Base-by-base conservation (phyloP, 2,113 vertebrate genomes). In the Odocoileus hemionus region DNA sequence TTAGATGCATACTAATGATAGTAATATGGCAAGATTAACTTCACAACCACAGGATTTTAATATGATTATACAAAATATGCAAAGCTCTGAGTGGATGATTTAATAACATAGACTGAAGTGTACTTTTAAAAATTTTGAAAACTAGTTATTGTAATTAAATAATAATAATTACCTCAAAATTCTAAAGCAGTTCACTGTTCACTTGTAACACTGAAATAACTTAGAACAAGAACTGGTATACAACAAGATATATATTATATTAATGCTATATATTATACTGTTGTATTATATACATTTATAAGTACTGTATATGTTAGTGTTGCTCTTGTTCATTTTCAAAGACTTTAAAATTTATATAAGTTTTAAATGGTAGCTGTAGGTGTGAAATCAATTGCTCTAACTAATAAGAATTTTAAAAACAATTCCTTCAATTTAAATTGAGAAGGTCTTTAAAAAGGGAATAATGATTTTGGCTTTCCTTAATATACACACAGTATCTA, bases 381-480 rank as follows among this genome's bases (percentile, higher is more conserved):
- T 67, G 8, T 93, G 60, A 93, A 74, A 82, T 67, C 67, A 94
- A 50, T 15, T 70, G 8, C 7, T 93, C 36, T 96, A 67, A 52
- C 58, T 93, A 67, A 57, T 33, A 21, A 89, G 94, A 89, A 52
- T 50, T 90, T 64, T 17, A 88, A 95, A 93, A 54, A 67, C 7
- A 67, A 60, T 70, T 93, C 3, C 3, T 95, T 96, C 21, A 54
- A 17, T 93, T 96, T 93, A 97, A 95, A 88, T 91, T 88, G 30
- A 96, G 15, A 80, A 2, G 36, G 6, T 15, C 7, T 92, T 57
- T 57, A 57, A 86, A 89, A 92, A 67, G 47, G 9, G 15, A 92
- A 74, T n/a, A 83, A 92, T 60, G 0, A 15, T 28, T 86, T 89
- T 89, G 33, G 10, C 84, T 96, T 90, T 79, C 54, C 2, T 39